phyloP scores from a whole-genome alignment of 2,113 vertebrate genomes.

The Toxotes chatareus region DNA sequence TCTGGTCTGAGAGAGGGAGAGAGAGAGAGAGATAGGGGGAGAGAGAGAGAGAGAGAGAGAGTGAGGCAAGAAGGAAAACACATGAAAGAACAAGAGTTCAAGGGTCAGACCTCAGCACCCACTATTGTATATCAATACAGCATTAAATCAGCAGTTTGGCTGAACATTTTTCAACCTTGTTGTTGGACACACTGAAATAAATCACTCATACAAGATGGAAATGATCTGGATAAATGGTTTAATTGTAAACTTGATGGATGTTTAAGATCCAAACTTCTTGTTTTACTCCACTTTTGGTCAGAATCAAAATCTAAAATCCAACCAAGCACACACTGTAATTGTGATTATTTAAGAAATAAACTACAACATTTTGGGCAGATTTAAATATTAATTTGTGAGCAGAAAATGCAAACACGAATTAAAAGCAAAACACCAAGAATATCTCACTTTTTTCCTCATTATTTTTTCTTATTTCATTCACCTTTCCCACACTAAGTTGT shows the following conservation, averaged over 20 bases:
- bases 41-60: not conserved
- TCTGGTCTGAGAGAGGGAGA: conserved; percentile 64
- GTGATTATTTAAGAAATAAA: not conserved
- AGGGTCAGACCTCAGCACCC: conserved; percentile 55
- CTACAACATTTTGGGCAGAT: not conserved
- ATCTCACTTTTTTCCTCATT: not conserved
- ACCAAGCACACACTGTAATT: not conserved
- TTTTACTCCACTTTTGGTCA: not conserved
- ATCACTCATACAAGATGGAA: not conserved
- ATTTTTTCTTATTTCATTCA: not conserved
- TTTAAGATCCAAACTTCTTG: too few species aligned
- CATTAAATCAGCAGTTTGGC: conserved; percentile 32
- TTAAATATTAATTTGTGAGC: not conserved
- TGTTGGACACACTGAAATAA: not conserved
- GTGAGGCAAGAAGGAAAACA: conserved; percentile 29
- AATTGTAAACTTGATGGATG: too few species aligned
- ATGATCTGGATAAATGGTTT: not conserved
- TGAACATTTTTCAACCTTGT: not conserved
- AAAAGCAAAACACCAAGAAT: not conserved
- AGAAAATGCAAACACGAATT: not conserved
- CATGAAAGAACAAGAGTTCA: conserved; percentile 69
- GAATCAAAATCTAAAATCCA: not conserved
- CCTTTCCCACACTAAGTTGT: not conserved
- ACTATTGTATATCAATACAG: conserved; percentile 48
- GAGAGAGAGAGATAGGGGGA: conserved; percentile 9